Conservation (phyloP, 2,888 invertebrate species). For the Drosophila buzzatii region DNA sequence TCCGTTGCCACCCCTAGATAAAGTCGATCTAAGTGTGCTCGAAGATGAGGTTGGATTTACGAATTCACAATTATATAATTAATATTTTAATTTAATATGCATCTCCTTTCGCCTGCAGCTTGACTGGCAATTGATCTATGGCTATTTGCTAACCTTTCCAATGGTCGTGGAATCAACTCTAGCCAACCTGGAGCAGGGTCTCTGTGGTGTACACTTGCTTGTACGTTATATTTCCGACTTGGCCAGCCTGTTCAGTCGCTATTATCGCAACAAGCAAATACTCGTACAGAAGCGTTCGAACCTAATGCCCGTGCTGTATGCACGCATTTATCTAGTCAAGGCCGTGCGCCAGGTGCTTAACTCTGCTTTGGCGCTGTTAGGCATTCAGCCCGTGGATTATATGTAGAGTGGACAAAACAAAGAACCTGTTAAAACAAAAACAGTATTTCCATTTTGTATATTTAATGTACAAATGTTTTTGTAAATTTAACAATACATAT, state of each 20-base stretch:
- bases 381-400: conserved; percentile 89
- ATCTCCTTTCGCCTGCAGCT: conserved; percentile 86
- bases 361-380: conserved; percentile 88
- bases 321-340: conserved; percentile 89
- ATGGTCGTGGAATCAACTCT: conserved; percentile 87
- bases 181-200: conserved; percentile 86
- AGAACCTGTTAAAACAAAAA: neutral
- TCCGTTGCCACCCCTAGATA: conserved; percentile 86
- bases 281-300: conserved; percentile 90
- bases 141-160: conserved; percentile 89
- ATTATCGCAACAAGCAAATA: conserved; percentile 90
- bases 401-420: conserved; percentile 86
- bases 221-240: conserved; percentile 88
- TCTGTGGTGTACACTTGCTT: conserved; percentile 88
- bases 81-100: neutral
- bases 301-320: conserved; percentile 88
- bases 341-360: conserved; percentile 88
- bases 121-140: conserved; percentile 91
- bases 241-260: conserved; percentile 89
- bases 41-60: conserved; percentile 87
- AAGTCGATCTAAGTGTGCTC: conserved; percentile 88
- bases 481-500: conserved; percentile 16
- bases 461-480: conserved; percentile 33
- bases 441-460: neutral
- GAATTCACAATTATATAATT: too few relatives aligned